Base-by-base conservation (phyloP, 2,888 invertebrate species). In the Panorpa germanica region DNA sequence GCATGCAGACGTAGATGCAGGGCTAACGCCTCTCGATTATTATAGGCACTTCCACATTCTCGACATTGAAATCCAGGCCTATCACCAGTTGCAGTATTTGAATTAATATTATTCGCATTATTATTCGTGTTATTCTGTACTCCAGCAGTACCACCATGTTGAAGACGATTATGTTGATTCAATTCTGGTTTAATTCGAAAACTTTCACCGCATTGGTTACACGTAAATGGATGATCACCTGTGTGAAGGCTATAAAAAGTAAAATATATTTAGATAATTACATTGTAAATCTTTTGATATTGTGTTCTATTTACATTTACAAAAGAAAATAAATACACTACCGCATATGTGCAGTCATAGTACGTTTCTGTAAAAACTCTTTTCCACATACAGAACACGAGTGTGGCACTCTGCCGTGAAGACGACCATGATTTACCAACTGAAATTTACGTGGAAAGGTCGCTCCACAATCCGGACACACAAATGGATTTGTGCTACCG, bases 401-500 rank as follows among this genome's bases (percentile, higher is more conserved):
- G 51, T 80, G 76, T 25, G 82, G 82, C 39, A 77, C 69, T 32
- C 76, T 62, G 15, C 82, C 82, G 50, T 82, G 82, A 37, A 78
- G 64, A 5, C 80, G 63, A 8, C 77, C 78, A 53, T 82, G 82
- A 54, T 81, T 80, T 26, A 82, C 81, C 40, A 82, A 59, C 51
- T 82, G 81, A 57, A 82, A 82, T 61, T 82, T 82, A 37, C 82
- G 63, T 34, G 80, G 74, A 57, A 82, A 82, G 34, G 80, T 77
- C 30, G 72, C 74, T 13, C 81, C 80, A 47, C 95, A 95, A 47
- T 85, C 85, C 31, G 75, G 70, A 53, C 95, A 95, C 41, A 78
- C 78, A 57, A 91, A 95, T 8, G 95, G 93, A 45, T 88, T 83
- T 45, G 91, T 71, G 5, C 93, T 93, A n/a, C 88, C 90, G 55